Evolutionary conservation across 2,888 invertebrate genomes (phyloP).

Genomic region (Hydrotaea cyrtoneurina): DNA sequence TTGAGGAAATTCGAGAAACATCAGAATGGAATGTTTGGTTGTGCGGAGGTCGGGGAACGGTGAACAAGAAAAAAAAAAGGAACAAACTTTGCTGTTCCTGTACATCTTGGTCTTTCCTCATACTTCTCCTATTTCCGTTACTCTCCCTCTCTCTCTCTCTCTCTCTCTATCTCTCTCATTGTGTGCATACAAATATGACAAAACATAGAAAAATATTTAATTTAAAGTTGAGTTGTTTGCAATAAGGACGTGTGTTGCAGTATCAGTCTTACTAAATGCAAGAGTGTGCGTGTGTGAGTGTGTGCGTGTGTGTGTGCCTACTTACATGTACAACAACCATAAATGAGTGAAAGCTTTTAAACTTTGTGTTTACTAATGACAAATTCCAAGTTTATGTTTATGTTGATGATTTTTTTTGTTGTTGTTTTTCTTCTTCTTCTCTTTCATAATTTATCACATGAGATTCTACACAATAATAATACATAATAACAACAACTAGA

Average conservation of each 20-base stretch:
- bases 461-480: slow-evolving; percentile 10
- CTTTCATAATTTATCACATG: slow-evolving; percentile 37
- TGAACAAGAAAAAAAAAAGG: neutral
- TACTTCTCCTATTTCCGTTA: slow-evolving; percentile 5
- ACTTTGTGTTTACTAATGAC: slow-evolving; percentile 49
- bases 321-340: slow-evolving; percentile 30
- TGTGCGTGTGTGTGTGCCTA: neutral
- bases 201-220: slow-evolving; percentile 62
- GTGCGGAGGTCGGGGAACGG: no score
- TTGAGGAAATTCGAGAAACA: slow-evolving; percentile 49
- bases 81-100: neutral
- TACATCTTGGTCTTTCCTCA: neutral
- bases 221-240: slow-evolving; percentile 47
- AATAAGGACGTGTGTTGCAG: neutral
- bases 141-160: neutral
- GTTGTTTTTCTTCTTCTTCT: neutral
- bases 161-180: neutral
- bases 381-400: slow-evolving; percentile 45
- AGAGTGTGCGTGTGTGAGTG: neutral
- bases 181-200: slow-evolving; percentile 56
- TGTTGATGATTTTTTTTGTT: slow-evolving; percentile 29
- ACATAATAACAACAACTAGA: slow-evolving; percentile 31
- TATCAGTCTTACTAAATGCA: neutral
- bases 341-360: slow-evolving; percentile 50
- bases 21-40: slow-evolving; percentile 4